Evolutionary conservation across 2,113 vertebrate species (phyloP).

Genomic region (Chunga burmeisteri): DNA sequence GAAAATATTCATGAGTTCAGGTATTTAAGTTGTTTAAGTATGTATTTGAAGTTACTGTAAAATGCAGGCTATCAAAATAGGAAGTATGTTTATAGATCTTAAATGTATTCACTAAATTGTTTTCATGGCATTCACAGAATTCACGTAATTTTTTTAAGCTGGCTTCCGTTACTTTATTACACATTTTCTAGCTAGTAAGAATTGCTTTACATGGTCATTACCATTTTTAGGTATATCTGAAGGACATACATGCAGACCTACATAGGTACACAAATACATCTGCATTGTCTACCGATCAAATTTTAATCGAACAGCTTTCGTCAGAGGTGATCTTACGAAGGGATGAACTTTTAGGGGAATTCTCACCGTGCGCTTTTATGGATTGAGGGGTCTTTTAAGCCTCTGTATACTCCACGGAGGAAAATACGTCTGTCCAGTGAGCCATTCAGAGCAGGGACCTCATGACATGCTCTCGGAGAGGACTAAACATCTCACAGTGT

Average conservation of each 20-base stretch:
- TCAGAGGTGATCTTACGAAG: not conserved
- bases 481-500: rapidly evolving
- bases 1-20: not conserved
- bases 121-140: not conserved
- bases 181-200: not conserved
- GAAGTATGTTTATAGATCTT: not conserved
- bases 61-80: not conserved
- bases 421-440: not conserved
- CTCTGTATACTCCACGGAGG: not conserved
- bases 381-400: not conserved
- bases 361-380: not conserved
- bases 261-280: not conserved
- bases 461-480: not conserved
- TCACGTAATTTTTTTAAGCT: not conserved
- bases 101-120: not conserved
- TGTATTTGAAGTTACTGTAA: not conserved
- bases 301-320: not conserved
- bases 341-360: not conserved
- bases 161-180: not conserved
- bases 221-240: not conserved
- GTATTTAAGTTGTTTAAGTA: not conserved
- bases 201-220: not conserved
- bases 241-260: not conserved
- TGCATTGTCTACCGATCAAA: not conserved
- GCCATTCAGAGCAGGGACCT: not conserved